These are phyloP conservation scores for Menidia beryllina DNA, from an alignment of 2,113 vertebrate genomes.

Conservation along the genomic window DNA sequence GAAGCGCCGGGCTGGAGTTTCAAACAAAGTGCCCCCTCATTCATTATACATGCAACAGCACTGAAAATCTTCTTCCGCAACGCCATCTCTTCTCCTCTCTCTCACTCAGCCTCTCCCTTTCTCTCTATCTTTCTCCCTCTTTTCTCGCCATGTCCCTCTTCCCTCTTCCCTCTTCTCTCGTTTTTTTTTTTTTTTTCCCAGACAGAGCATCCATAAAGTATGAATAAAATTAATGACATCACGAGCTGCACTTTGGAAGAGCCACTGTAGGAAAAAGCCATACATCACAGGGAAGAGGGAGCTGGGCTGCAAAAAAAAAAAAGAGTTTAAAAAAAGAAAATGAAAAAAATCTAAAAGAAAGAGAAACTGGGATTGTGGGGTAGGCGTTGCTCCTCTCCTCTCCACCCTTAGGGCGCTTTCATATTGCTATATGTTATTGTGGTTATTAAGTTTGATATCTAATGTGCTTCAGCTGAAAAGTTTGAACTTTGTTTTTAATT, in stretches of 20 bases:
- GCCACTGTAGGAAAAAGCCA: conserved; percentile 82
- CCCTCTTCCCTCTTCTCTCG: conserved; percentile 48
- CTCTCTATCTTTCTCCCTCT: conserved; percentile 45
- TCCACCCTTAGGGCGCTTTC: conserved; percentile 40
- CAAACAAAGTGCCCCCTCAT: conserved; percentile 86
- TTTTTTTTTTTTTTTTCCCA: conserved; percentile 45
- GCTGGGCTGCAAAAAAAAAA: conserved; percentile 40
- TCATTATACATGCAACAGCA: conserved; percentile 87
- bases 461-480: conserved; percentile 25
- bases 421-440: conserved; percentile 25
- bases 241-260: conserved; percentile 84
- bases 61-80: conserved; percentile 83
- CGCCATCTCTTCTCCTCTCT: conserved; percentile 68
- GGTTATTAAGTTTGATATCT: conserved; percentile 47
- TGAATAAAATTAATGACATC: conserved; percentile 87
- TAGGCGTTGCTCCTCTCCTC: conserved; percentile 42
- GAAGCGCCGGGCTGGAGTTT: conserved; percentile 75
- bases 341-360: conserved; percentile 7
- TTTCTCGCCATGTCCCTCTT: conserved; percentile 50
- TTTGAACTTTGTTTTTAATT: conserved; percentile 27
- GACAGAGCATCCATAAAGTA: conserved; percentile 85
- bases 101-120: conserved; percentile 42
- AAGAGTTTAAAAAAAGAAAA: conserved; percentile 22
- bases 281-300: conserved; percentile 78
- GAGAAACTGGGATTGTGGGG: conserved; percentile 21